Conservation (phyloP, 1,140 invertebrate genomes). For the Neodiprion fabricii region DNA sequence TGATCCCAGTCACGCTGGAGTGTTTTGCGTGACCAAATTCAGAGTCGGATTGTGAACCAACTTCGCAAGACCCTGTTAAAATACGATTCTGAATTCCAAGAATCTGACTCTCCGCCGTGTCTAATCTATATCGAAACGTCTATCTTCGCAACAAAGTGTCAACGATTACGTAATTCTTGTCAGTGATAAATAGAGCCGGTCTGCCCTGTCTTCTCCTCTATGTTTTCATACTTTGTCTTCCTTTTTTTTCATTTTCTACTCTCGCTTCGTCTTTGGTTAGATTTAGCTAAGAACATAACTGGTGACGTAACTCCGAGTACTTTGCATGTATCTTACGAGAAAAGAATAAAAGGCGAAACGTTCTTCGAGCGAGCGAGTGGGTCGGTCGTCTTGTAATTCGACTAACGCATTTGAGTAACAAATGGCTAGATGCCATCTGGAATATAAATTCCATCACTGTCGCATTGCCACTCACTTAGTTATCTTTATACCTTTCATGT, state of each 20-base stretch:
- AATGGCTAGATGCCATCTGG: background rate
- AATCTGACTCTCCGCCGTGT: no score
- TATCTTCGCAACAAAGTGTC: background rate
- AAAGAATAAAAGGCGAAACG: constrained; percentile 1
- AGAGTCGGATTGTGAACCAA: no score
- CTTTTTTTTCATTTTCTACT: background rate
- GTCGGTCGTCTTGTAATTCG: background rate
- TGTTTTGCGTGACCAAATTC: no score
- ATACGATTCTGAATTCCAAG: no score
- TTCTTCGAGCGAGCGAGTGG: background rate
- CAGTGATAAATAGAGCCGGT: background rate
- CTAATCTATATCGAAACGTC: background rate
- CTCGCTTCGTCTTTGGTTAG: background rate
- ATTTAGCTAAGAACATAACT: background rate
- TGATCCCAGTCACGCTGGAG: no score
- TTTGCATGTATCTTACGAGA: constrained; percentile 2
- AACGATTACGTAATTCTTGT: background rate
- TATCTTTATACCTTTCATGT: background rate
- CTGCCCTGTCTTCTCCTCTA: background rate
- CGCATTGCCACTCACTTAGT: background rate
- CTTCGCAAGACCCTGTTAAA: no score
- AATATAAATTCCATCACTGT: background rate
- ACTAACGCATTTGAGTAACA: background rate
- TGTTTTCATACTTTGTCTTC: background rate
- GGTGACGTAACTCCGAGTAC: background rate